Conservation (phyloP, 2,888 invertebrate species). For the Nomada goodeniana region DNA sequence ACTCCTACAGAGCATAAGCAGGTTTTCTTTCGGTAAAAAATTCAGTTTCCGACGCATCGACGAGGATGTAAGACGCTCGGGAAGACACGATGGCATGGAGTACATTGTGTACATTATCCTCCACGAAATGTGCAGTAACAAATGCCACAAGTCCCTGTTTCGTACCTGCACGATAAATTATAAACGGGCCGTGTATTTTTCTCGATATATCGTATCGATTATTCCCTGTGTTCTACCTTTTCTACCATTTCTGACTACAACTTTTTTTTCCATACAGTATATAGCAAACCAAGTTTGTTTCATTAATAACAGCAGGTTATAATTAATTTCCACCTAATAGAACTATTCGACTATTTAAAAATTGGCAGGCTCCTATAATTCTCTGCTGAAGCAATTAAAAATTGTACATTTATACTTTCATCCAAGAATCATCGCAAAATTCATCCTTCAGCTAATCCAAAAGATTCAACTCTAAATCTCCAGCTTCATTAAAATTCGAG, state of each 20-base stretch:
- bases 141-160: neutral
- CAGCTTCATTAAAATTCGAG: neutral
- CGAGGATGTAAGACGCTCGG: neutral
- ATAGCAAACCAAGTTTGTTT: no score
- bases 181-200: neutral
- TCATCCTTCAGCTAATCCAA: neutral
- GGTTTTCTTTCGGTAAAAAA: neutral
- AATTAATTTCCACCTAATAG: no score
- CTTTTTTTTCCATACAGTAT: no score
- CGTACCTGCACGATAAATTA: neutral
- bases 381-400: no score
- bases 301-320: no score
- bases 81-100: no score
- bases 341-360: no score
- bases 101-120: neutral
- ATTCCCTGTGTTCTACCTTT: neutral
- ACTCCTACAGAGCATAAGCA: neutral
- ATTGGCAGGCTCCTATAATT: no score
- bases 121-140: neutral
- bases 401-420: no score
- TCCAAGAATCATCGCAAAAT: neutral
- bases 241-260: no score
- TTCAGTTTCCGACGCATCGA: neutral
- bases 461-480: neutral
- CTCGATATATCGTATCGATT: slow-evolving; percentile 17